Evolutionary conservation across 53 echinoderm and acorn worm genomes (phyloP).

Genomic region (Echinarachnius parma): DNA sequence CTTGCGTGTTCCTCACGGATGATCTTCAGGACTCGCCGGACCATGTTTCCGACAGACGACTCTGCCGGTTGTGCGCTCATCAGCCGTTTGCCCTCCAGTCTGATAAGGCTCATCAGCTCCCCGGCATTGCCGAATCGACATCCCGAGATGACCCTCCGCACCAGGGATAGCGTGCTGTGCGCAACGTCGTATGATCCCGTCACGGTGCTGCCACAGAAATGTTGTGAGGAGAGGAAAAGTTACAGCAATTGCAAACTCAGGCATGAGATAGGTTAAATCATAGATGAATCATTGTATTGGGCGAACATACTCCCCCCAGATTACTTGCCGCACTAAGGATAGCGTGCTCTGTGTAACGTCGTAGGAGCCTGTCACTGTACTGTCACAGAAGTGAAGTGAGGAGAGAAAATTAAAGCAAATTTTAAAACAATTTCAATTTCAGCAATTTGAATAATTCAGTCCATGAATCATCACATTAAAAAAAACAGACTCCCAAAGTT

Average conservation of each 20-base stretch:
- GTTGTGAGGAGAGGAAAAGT: too few species aligned
- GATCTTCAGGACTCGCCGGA: constrained; percentile 89
- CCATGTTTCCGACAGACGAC: constrained; percentile 95
- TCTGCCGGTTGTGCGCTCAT: constrained; percentile 90
- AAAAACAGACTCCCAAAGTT: constrained; percentile 82
- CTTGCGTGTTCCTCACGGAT: constrained; percentile 94
- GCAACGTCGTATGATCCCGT: constrained; percentile 96
- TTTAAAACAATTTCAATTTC: too few species aligned
- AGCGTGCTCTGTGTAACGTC: too few species aligned
- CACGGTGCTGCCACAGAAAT: constrained; percentile 56
- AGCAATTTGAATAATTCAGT: too few species aligned
- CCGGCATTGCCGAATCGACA: constrained; percentile 79
- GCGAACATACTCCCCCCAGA: too few species aligned
- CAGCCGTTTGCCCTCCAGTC: constrained; percentile 80
- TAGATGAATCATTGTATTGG: too few species aligned
- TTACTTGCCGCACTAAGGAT: too few species aligned
- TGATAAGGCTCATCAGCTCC: constrained; percentile 77
- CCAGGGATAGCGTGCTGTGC: constrained; percentile 71
- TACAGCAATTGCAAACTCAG: too few species aligned
- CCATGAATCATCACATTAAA: too few species aligned
- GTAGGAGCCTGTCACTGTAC: constrained; percentile 63
- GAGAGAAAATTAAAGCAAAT: too few species aligned
- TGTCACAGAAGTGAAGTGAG: too few species aligned
- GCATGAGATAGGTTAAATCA: too few species aligned
- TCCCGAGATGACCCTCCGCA: constrained; percentile 78